Percentiles rank a stretch among this genome's conserved stretches.
These are phyloP conservation scores for Dendrolimus houi DNA, from an alignment of 2,888 invertebrate genomes.

Conservation along the genomic window DNA sequence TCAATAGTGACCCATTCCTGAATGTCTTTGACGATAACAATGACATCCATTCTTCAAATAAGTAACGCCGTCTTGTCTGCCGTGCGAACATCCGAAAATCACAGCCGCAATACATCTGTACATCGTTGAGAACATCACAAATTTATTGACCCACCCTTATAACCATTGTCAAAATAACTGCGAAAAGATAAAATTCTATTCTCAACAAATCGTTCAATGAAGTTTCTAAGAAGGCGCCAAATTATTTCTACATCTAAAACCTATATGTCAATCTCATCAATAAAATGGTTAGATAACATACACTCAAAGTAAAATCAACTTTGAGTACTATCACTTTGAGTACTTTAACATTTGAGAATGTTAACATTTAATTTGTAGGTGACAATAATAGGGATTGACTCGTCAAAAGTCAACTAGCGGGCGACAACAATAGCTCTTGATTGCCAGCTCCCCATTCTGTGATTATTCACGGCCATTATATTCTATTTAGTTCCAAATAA, in stretches of 20 bases:
- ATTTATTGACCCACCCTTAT: constrained; percentile 8
- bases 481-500: constrained; percentile 76
- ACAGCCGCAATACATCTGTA: neutral
- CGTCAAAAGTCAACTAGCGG: constrained; percentile 55
- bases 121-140: constrained; percentile 1
- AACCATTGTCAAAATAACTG: constrained; percentile 10
- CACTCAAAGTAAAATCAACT: constrained; percentile 19
- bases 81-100: neutral
- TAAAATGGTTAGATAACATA: constrained; percentile 3
- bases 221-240: constrained; percentile 54
- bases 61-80: neutral
- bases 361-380: constrained; percentile 22
- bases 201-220: constrained; percentile 56
- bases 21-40: neutral
- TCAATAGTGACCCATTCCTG: neutral
- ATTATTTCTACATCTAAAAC: constrained; percentile 41
- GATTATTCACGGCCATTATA: constrained; percentile 73
- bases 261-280: constrained; percentile 21
- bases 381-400: constrained; percentile 42
- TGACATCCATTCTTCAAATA: neutral
- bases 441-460: constrained; percentile 58
- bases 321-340: constrained; percentile 3
- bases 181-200: constrained; percentile 38
- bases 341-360: too few relatives aligned
- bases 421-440: constrained; percentile 56